Conservation (phyloP, 2,113 vertebrate genomes). For the Malurus melanocephalus region DNA sequence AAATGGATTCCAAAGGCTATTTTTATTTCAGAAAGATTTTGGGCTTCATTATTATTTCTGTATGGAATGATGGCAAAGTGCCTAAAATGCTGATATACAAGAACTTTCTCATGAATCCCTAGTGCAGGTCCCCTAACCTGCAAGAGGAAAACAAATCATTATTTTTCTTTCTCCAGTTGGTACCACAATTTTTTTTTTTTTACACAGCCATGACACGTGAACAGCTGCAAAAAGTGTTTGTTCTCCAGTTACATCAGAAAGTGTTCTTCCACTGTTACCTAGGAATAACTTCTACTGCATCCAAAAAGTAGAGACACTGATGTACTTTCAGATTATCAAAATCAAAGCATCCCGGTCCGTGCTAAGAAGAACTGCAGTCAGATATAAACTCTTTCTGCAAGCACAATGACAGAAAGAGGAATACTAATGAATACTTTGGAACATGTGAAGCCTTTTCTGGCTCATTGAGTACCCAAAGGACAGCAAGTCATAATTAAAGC, state of each 20-base stretch:
- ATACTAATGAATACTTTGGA: constrained; percentile 77
- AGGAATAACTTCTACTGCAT: background rate
- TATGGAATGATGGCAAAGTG: background rate
- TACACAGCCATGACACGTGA: background rate
- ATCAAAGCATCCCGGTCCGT: constrained; percentile 47
- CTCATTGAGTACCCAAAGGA: constrained; percentile 72
- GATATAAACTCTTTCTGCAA: constrained; percentile 66
- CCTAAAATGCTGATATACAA: background rate
- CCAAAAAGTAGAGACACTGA: constrained; percentile 31
- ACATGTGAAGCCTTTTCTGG: constrained; percentile 67
- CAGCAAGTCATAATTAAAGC: constrained; percentile 74
- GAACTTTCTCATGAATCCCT: background rate
- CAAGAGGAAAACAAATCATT: background rate
- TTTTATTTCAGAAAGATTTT: background rate
- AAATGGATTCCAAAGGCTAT: constrained; percentile 7
- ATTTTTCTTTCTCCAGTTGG: background rate
- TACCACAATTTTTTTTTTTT: background rate
- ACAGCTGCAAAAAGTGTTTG: background rate
- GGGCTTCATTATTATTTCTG: background rate
- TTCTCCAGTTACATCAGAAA: background rate
- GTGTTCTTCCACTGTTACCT: constrained; percentile 8
- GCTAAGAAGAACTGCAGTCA: constrained; percentile 55
- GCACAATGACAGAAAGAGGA: constrained; percentile 68
- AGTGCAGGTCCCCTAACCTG: background rate
- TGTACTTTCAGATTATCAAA: constrained; percentile 65